phyloP scores from a whole-genome alignment of 1,140 invertebrate species.

The Ceratina australensis region DNA sequence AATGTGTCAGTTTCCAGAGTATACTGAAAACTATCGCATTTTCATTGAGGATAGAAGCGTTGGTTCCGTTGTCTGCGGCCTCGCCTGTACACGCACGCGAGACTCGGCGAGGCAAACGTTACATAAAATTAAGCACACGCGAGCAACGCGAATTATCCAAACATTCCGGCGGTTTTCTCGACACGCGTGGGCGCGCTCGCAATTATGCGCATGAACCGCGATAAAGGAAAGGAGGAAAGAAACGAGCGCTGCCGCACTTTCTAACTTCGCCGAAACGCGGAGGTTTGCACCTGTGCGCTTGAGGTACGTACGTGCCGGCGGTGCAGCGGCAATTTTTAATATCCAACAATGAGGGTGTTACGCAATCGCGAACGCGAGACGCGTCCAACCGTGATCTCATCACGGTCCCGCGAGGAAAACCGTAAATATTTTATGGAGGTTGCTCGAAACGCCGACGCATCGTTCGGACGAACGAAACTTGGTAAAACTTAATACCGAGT shows the following conservation, averaged over 20 bases:
- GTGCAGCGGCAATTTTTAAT: constrained; percentile 3
- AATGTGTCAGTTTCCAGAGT: too few relatives aligned
- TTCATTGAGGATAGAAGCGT: not conserved
- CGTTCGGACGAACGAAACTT: too few relatives aligned
- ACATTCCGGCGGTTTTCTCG: not conserved
- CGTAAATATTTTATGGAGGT: constrained; percentile 21
- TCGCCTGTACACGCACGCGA: not conserved
- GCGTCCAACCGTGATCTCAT: constrained; percentile 18
- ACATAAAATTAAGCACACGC: constrained; percentile 28
- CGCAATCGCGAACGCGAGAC: not conserved
- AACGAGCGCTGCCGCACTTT: constrained; percentile 31
- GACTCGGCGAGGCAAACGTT: not conserved
- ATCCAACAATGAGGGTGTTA: not conserved
- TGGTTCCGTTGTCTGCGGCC: not conserved
- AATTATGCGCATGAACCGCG: not conserved
- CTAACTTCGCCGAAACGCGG: constrained; percentile 38
- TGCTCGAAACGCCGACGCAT: not conserved
- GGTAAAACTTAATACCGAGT: too few relatives aligned
- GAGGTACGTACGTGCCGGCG: not conserved
- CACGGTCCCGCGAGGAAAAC: constrained; percentile 22
- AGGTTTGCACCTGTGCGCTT: constrained; percentile 14
- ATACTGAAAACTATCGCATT: too few relatives aligned
- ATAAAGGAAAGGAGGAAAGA: constrained; percentile 17
- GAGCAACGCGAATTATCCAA: constrained; percentile 17
- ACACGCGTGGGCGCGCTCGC: constrained; percentile 5